These are phyloP conservation scores for Motacilla tschutschensis DNA, from an alignment of 2,113 vertebrate genomes.

Conservation along the genomic window DNA sequence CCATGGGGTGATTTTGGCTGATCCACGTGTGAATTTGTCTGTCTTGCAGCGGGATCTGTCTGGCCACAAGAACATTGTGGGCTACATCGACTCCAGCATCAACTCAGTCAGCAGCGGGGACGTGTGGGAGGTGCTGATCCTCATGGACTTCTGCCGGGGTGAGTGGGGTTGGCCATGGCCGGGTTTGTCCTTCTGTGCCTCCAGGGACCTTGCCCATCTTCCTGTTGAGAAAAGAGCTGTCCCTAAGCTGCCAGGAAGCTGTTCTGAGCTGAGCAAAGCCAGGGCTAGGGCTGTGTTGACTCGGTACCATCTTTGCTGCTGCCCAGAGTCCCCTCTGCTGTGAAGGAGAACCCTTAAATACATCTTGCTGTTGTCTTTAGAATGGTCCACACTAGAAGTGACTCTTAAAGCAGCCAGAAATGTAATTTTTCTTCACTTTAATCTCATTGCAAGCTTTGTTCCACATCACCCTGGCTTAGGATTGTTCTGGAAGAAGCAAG, in stretches of 20 bases:
- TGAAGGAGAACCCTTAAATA: not conserved
- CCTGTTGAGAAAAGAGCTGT: not conserved
- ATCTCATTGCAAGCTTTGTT: not conserved
- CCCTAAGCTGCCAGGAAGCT: not conserved
- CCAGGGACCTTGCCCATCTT: not conserved
- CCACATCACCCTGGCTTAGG: not conserved
- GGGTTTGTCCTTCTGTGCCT: not conserved
- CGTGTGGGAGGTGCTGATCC: slow-evolving; percentile 96
- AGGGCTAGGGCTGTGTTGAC: not conserved
- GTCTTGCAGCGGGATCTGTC: slow-evolving; percentile 86
- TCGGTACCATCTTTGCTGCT: not conserved
- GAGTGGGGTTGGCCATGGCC: slow-evolving; percentile 72
- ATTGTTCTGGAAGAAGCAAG: not conserved
- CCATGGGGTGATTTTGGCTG: no score
- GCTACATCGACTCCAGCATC: slow-evolving; percentile 95
- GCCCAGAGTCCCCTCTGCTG: not conserved
- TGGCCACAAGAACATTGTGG: slow-evolving; percentile 96
- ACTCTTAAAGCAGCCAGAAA: not conserved
- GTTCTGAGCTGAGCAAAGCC: not conserved
- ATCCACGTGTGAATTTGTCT: not conserved
- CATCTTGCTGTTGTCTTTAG: not conserved
- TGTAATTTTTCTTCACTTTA: not conserved
- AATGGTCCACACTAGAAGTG: not conserved
- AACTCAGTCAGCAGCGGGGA: slow-evolving; percentile 89
- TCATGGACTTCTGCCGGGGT: slow-evolving; percentile 98